Evolutionary conservation across 2,888 invertebrate genomes (phyloP).

Genomic region (Yponomeuta cagnagella): DNA sequence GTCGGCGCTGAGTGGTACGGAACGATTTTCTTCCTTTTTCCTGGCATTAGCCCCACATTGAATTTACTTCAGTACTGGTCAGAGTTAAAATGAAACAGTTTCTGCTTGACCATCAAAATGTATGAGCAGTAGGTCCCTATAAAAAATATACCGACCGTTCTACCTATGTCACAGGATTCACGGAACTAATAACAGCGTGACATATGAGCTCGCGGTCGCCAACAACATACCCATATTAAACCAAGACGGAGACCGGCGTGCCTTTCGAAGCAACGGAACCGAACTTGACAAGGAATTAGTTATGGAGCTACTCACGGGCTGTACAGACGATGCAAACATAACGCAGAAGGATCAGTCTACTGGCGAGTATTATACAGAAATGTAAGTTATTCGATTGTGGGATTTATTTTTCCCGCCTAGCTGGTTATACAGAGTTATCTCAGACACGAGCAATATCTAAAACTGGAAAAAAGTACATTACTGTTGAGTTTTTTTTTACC

Average conservation of each 20-base stretch:
- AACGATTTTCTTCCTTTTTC: not conserved
- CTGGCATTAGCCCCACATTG: too few species aligned
- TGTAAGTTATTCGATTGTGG: constrained; percentile 10
- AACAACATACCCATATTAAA: constrained; percentile 13
- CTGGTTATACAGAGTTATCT: too few species aligned
- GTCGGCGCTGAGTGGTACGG: constrained; percentile 19
- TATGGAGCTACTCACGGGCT: constrained; percentile 14
- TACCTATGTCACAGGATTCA: constrained; percentile 17
- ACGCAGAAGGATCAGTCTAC: constrained; percentile 7
- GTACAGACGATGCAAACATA: constrained; percentile 11
- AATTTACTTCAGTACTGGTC: too few species aligned
- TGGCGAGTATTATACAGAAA: constrained; percentile 16
- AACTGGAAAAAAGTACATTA: too few species aligned
- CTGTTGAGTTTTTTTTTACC: too few species aligned
- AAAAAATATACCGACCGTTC: too few species aligned
- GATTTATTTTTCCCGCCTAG: too few species aligned
- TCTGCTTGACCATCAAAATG: too few species aligned
- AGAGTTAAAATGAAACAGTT: too few species aligned
- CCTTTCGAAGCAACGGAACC: constrained; percentile 15
- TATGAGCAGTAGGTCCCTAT: too few species aligned
- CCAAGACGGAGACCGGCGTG: constrained; percentile 9
- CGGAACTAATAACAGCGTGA: constrained; percentile 16
- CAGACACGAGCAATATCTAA: too few species aligned
- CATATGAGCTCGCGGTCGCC: constrained; percentile 16
- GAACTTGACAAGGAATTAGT: not conserved